Base-by-base conservation (phyloP, 2,113 vertebrate genomes). In the Arvicanthis niloticus region DNA sequence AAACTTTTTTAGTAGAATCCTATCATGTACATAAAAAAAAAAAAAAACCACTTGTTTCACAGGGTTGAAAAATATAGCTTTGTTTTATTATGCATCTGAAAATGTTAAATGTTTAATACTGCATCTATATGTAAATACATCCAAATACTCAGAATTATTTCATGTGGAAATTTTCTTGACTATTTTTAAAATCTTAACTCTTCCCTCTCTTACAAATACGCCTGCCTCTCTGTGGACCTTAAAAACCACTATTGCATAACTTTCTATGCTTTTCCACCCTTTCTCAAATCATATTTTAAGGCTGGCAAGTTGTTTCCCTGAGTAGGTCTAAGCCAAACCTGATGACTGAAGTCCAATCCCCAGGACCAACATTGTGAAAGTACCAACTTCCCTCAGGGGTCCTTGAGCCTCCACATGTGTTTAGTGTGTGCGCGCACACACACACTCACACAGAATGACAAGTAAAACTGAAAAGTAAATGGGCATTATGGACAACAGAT, bases 21-120 rank as follows among this genome's bases (percentile, higher is more conserved):
- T 89, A 72, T 67, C 42, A 72, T 97, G 95, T 97, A 97, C n/a
- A 96, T 95, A 97, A 93, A 91, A 97, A 91, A 92, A 82, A 95
- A 21, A 91, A 97, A 91, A 92, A 82, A 95, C 16, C 60, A 77
- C 24, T 81, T 15, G 80, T 90, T 92, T 86, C n/a, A 73, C 34
- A 90, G 42, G n/a, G 65, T 51, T 67, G 62, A 73, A 84, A 97
- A 94, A 65, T 93, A 4, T 85, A 81, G 88, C 93, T 95, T 96
- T 96, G 89, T 95, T 94, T 95, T 95, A 70, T 96, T 93, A 82
- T 92, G 34, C 26, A 89, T 96, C 65, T 92, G 77, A 91, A 51
- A 92, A 94, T 26, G 93, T 95, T 96, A 45, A 96, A 85, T 94
- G 90, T 93, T 21, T 87, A 62, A 5, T 11, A 78, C 75, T 72